These are phyloP conservation scores for Cerceris rybyensis DNA, from an alignment of 2,888 invertebrate species.

Conservation along the genomic window DNA sequence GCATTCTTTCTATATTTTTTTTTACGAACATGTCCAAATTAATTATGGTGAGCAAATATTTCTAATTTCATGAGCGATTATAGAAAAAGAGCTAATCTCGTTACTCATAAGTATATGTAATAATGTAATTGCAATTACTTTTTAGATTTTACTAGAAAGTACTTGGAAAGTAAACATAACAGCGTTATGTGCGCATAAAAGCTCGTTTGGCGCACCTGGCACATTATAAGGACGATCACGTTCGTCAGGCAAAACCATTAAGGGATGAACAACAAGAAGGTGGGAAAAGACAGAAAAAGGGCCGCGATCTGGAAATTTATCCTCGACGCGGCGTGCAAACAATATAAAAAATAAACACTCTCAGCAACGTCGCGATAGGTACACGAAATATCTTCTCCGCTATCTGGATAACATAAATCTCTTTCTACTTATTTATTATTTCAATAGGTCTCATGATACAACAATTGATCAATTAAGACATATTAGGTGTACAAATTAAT, in stretches of 20 bases:
- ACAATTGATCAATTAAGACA: too few relatives aligned
- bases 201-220: slow-evolving; percentile 40
- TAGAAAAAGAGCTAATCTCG: too few relatives aligned
- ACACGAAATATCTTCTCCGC: too few relatives aligned
- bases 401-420: too few relatives aligned
- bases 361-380: too few relatives aligned
- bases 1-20: too few relatives aligned
- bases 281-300: slow-evolving; percentile 2
- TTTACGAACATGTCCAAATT: too few relatives aligned
- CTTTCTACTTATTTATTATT: too few relatives aligned
- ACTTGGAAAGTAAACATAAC: not conserved
- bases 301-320: slow-evolving; percentile 23
- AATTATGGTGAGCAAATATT: too few relatives aligned
- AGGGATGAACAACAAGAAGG: not conserved
- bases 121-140: not conserved
- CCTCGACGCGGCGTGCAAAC: not conserved
- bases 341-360: slow-evolving; percentile 11
- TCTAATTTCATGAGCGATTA: too few relatives aligned
- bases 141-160: not conserved
- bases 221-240: slow-evolving; percentile 40
- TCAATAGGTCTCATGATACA: too few relatives aligned
- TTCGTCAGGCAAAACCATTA: slow-evolving; percentile 35
- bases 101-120: not conserved
- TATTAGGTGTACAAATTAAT: too few relatives aligned
- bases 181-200: not conserved